Conservation (phyloP, 2,888 invertebrate species). For the Meghimatium bilineatum region DNA sequence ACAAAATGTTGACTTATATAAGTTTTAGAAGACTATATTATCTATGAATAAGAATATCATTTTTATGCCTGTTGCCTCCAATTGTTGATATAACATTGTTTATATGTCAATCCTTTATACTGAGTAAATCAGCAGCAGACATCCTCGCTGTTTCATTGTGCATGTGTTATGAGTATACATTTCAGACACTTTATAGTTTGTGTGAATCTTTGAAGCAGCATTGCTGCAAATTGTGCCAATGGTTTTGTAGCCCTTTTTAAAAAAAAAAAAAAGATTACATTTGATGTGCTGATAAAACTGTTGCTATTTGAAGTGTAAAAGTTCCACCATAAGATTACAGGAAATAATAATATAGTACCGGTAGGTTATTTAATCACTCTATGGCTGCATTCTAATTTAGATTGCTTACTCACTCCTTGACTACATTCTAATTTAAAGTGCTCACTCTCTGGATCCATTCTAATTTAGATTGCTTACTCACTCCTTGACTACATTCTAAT, state of each 20-base stretch:
- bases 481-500: neutral
- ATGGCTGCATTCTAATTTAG: no score
- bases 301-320: neutral
- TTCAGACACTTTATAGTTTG: neutral
- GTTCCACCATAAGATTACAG: neutral
- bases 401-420: no score
- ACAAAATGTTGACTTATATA: neutral
- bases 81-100: neutral
- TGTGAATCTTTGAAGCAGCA: neutral
- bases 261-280: neutral
- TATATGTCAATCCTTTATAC: neutral
- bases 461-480: neutral
- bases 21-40: neutral
- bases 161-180: neutral
- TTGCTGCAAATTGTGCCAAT: neutral
- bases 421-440: no score
- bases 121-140: neutral
- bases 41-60: neutral
- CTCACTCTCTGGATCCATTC: no score
- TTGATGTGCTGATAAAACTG: neutral
- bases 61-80: neutral
- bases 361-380: neutral
- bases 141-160: neutral
- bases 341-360: no score
- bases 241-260: neutral